Evolutionary conservation across 1,140 invertebrate genomes (phyloP).

Genomic region (Bicyclus anynana): DNA sequence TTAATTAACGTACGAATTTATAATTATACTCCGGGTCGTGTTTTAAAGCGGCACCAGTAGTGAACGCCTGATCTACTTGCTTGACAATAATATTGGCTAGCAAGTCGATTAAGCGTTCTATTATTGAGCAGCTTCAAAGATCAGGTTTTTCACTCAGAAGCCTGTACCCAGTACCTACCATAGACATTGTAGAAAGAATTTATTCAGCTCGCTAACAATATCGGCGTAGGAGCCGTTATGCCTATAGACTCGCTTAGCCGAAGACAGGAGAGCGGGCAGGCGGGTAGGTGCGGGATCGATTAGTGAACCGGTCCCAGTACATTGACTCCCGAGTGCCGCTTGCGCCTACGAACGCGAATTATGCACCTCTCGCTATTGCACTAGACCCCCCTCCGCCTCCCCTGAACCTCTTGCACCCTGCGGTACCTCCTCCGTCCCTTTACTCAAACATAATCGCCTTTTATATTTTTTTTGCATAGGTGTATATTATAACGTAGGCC

Average conservation of each 20-base stretch:
- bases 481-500: no score
- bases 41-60: no score
- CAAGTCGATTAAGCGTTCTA: no score
- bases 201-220: conserved; percentile 9
- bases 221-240: conserved; percentile 53
- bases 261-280: conserved; percentile 59
- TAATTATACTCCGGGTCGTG: no score
- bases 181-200: background rate
- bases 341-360: conserved; percentile 59
- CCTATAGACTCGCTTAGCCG: conserved; percentile 53
- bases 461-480: no score
- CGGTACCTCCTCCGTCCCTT: background rate
- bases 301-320: conserved; percentile 71
- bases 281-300: conserved; percentile 63
- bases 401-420: background rate
- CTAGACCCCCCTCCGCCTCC: conserved; percentile 19
- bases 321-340: conserved; percentile 64
- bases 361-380: conserved; percentile 47
- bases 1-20: no score
- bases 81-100: no score
- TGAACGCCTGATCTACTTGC: no score
- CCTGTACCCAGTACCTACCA: background rate
- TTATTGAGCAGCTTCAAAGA: no score
- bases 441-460: conserved; percentile 13
- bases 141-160: no score